A percentile compares a stretch with the other conserved stretches of the same genome.
Conservation (phyloP, 1,140 invertebrate genomes). For the Saccostrea cuccullata region DNA sequence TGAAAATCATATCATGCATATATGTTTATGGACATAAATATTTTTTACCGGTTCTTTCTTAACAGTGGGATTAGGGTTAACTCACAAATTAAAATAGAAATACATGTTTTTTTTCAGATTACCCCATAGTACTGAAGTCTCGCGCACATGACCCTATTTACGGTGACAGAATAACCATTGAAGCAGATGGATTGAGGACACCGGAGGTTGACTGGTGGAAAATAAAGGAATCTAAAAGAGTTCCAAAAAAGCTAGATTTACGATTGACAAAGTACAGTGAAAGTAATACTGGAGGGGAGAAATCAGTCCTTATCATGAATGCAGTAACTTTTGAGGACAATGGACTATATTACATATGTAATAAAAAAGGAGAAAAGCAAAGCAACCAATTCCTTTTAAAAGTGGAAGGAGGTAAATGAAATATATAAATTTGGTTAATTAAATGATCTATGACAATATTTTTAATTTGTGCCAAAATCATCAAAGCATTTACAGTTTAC, state of each 20-base stretch:
- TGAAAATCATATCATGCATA: too few species aligned
- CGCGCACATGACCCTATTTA: not conserved
- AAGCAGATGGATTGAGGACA: not conserved
- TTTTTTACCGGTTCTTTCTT: too few species aligned
- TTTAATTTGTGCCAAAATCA: too few species aligned
- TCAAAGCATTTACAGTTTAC: too few species aligned
- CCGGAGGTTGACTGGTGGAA: not conserved
- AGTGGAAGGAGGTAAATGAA: not conserved
- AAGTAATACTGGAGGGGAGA: not conserved
- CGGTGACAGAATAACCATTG: not conserved
- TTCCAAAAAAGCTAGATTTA: not conserved
- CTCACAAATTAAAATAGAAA: too few species aligned
- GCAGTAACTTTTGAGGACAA: not conserved
- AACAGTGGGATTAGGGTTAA: too few species aligned
- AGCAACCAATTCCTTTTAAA: not conserved
- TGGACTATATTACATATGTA: not conserved
- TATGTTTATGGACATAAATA: too few species aligned
- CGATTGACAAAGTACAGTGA: not conserved
- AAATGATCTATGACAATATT: too few species aligned
- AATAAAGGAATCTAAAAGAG: not conserved
- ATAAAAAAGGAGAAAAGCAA: not conserved
- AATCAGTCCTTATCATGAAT: not conserved
- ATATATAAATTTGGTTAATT: not conserved
- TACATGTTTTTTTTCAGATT: not conserved
- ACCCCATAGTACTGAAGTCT: not conserved